These are phyloP conservation scores for Ctenomys sociabilis DNA, from an alignment of 2,113 vertebrate species.

Conservation along the genomic window DNA sequence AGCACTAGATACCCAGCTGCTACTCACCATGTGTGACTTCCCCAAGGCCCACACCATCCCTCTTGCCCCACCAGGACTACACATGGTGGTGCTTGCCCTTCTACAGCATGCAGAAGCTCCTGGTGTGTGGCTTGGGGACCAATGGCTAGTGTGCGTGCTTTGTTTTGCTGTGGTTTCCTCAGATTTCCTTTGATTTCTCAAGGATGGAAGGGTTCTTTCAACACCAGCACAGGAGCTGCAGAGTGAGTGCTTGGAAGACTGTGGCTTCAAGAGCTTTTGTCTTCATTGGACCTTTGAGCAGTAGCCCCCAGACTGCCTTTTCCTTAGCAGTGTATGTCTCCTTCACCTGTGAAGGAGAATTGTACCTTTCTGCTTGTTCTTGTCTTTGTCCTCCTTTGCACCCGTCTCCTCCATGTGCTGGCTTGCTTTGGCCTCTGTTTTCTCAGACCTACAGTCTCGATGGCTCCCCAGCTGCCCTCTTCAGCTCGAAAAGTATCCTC, in stretches of 20 bases:
- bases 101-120: conserved; percentile 74
- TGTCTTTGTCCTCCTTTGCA: not conserved
- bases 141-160: conserved; percentile 63
- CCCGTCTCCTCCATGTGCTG: not conserved
- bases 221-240: conserved; percentile 80
- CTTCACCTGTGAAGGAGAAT: not conserved
- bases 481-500: not conserved
- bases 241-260: conserved; percentile 64
- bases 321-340: not conserved
- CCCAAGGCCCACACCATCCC: conserved; percentile 52
- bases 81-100: conserved; percentile 66
- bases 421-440: not conserved
- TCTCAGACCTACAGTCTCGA: not conserved
- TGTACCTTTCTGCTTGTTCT: not conserved
- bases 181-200: conserved; percentile 64
- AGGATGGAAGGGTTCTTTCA: conserved; percentile 77
- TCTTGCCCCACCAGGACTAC: not conserved
- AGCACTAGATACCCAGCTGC: conserved; percentile 11
- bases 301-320: rapidly evolving
- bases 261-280: conserved; percentile 33
- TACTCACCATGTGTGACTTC: conserved; percentile 26
- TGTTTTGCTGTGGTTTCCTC: conserved; percentile 80
- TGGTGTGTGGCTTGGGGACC: conserved; percentile 69
- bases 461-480: not conserved
- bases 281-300: conserved; percentile 47